Conservation (phyloP, 2,888 invertebrate species). For the Serrognathus titanus region DNA sequence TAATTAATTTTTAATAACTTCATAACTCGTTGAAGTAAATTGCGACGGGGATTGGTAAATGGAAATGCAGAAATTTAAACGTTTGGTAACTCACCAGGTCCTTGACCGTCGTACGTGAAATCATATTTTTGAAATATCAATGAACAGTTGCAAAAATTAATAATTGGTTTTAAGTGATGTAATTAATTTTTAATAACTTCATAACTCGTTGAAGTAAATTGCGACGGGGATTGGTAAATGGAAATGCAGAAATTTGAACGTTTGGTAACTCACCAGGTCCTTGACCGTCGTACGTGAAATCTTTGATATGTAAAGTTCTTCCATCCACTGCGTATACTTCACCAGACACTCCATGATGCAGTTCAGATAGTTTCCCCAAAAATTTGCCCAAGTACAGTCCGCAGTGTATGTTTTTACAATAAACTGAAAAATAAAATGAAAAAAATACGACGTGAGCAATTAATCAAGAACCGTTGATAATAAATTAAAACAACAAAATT, state of each 20-base stretch:
- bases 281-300: conserved; percentile 88
- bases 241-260: neutral
- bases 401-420: conserved; percentile 23
- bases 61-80: neutral
- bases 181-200: neutral
- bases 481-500: too few species aligned
- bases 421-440: conserved; percentile 9
- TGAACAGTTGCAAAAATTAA: too few species aligned
- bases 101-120: conserved; percentile 88
- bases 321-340: conserved; percentile 86
- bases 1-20: neutral
- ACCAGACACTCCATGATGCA: conserved; percentile 83
- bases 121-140: conserved; percentile 80
- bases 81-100: conserved; percentile 63
- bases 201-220: neutral
- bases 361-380: conserved; percentile 71
- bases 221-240: neutral
- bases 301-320: conserved; percentile 79
- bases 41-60: neutral
- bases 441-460: too few species aligned
- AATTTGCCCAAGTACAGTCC: conserved; percentile 72
- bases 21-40: too few species aligned
- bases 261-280: conserved; percentile 67
- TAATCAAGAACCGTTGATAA: too few species aligned
- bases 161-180: too few species aligned